Base-by-base conservation (phyloP, 2,797 vertebrate species). In the Thalassophryne amazonica region DNA sequence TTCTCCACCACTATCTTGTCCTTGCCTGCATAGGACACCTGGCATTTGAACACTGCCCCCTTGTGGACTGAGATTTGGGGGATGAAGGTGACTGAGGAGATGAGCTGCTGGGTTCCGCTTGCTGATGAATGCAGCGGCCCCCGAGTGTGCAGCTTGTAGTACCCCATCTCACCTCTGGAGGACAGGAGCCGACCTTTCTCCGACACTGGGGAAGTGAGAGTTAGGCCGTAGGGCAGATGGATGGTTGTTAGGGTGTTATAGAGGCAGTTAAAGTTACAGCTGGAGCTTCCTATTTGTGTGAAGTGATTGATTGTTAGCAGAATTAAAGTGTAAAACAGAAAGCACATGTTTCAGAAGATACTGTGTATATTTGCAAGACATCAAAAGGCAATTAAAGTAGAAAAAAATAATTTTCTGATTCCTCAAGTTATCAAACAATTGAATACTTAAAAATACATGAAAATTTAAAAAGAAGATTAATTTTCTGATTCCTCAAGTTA, bases 21-120 rank as follows among this genome's bases (percentile, higher is more conserved):
- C 59, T 92, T 92, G 40, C 86, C 90, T 6, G 54, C n/a, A 30
- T 91, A 92, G 22, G 85, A 88, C 47, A 92, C 85, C 59, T 91
- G 89, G 42, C 91, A 92, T 64, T 89, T 91, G 48, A 92, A 92
- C 35, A 90, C 78, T 0, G 88, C 82, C 0, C 84, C 84, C 51
- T 91, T 91, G 78, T 92, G 91, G 55, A 86, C 0, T 0, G 84
- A 78, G 37, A 92, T 86, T 54, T 85, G 69, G 2, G 91, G 89
- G 45, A 91, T 75, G 77, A 92, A 92, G 46, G 89, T 90, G 46
- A 92, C 69, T 1, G 89, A 85, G 18, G 88, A 84, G 60, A 91
- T 67, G 20, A 92, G 78, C 53, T 90, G 90, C 36, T 89, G 87
- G 14, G 25, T 55, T 19, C 59, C 74, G 1, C 48, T 71, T 9